Evolutionary conservation across 2,797 vertebrate genomes (phyloP).

Genomic region (Pangasius mekongensis): DNA sequence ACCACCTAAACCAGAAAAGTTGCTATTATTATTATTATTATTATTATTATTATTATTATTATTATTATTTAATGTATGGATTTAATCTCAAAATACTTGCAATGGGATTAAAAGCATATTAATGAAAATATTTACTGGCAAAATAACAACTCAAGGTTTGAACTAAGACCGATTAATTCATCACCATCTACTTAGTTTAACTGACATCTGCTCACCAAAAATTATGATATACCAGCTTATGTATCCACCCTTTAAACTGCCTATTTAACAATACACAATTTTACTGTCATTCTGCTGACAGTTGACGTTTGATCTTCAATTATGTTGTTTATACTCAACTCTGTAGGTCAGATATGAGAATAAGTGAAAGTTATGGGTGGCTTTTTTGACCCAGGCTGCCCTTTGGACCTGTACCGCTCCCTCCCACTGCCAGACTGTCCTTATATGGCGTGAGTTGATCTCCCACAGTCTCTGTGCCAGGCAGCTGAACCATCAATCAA

Average conservation of each 20-base stretch:
- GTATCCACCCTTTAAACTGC: neutral
- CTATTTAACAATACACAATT: neutral
- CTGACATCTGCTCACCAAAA: neutral
- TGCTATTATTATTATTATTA: neutral
- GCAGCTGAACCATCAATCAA: conserved; percentile 72
- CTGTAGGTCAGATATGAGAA: neutral
- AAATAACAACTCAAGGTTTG: neutral
- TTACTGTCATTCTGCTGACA: neutral
- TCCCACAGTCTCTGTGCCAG: conserved; percentile 46
- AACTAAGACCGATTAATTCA: neutral
- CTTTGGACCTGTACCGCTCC: conserved; percentile 18
- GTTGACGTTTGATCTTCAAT: neutral
- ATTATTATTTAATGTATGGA: neutral
- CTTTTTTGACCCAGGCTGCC: conserved; percentile 30
- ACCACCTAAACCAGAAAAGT: neutral
- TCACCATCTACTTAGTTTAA: neutral
- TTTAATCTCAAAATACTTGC: neutral
- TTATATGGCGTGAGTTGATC: conserved; percentile 62
- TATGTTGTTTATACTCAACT: neutral
- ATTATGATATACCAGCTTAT: neutral
- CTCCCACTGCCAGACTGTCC: conserved; percentile 53
- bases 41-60: neutral
- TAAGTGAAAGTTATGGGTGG: conserved; percentile 2
- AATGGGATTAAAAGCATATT: neutral
- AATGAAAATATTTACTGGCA: neutral